Percentiles rank a stretch among this genome's conserved stretches.
Conservation (phyloP, 64 coral and sea anemone species). For the Acropora yongei region DNA sequence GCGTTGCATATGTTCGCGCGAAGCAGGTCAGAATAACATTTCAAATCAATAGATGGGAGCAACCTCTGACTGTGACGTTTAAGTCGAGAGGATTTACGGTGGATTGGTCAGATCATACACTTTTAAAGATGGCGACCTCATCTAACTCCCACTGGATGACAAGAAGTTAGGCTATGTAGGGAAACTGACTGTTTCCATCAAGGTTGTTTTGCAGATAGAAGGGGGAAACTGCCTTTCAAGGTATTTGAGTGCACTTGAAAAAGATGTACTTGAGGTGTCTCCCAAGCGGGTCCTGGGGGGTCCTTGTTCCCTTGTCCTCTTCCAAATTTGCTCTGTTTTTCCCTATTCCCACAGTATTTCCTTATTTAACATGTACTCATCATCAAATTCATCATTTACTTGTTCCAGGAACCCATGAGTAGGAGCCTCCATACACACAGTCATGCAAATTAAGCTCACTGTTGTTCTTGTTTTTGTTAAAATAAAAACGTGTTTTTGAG, state of each 20-base stretch:
- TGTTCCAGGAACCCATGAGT: too few species aligned
- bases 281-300: too few species aligned
- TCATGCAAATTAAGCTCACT: too few species aligned
- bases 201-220: not conserved
- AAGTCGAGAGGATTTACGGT: not conserved
- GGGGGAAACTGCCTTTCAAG: slow-evolving; percentile 26
- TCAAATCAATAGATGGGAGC: slow-evolving; percentile 6
- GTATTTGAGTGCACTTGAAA: not conserved
- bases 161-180: not conserved
- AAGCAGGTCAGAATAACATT: not conserved
- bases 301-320: too few species aligned
- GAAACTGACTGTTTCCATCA: not conserved
- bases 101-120: slow-evolving; percentile 16
- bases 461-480: too few species aligned
- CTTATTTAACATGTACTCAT: too few species aligned
- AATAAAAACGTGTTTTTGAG: too few species aligned
- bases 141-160: not conserved
- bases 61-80: slow-evolving; percentile 10
- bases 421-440: too few species aligned
- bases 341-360: too few species aligned
- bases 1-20: not conserved
- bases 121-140: slow-evolving; percentile 16
- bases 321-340: too few species aligned
- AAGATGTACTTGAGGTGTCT: too few species aligned
- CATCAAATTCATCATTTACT: too few species aligned